Conservation (phyloP, 2,797 vertebrate genomes). For the Sebastes trivittatus region DNA sequence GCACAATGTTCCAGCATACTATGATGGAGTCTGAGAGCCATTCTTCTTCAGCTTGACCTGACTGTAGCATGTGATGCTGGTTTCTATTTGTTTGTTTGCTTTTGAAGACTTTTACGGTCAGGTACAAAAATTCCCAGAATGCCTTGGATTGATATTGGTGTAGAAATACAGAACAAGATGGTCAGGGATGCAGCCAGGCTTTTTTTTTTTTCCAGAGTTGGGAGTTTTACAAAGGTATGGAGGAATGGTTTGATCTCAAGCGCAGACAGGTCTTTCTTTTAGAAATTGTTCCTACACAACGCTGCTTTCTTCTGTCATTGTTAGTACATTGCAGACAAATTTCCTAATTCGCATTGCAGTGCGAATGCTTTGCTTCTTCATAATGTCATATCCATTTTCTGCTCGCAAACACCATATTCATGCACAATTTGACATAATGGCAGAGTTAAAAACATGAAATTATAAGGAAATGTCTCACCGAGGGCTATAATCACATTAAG, state of each 20-base stretch:
- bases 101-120: constrained; percentile 53
- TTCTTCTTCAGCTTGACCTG: constrained; percentile 44
- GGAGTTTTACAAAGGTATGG: constrained; percentile 57
- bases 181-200: not conserved
- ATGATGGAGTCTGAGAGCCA: constrained; percentile 3
- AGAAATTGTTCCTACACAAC: not conserved
- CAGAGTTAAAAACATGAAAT: constrained; percentile 72
- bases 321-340: not conserved
- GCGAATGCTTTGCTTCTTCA: constrained; percentile 30
- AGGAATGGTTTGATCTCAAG: not conserved
- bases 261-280: not conserved
- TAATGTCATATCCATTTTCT: constrained; percentile 70
- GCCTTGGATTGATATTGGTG: constrained; percentile 52
- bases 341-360: not conserved
- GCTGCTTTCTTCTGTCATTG: not conserved
- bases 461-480: constrained; percentile 71
- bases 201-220: constrained; percentile 46
- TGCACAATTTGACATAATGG: constrained; percentile 76
- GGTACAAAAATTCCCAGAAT: constrained; percentile 52
- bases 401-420: constrained; percentile 58
- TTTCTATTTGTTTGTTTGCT: constrained; percentile 44
- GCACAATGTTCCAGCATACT: constrained; percentile 27
- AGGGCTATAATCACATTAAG: constrained; percentile 67
- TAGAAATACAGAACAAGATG: constrained; percentile 39
- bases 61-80: constrained; percentile 22